Conservation (phyloP, 2,797 vertebrate genomes). For the Chiroxiphia lanceolata region DNA sequence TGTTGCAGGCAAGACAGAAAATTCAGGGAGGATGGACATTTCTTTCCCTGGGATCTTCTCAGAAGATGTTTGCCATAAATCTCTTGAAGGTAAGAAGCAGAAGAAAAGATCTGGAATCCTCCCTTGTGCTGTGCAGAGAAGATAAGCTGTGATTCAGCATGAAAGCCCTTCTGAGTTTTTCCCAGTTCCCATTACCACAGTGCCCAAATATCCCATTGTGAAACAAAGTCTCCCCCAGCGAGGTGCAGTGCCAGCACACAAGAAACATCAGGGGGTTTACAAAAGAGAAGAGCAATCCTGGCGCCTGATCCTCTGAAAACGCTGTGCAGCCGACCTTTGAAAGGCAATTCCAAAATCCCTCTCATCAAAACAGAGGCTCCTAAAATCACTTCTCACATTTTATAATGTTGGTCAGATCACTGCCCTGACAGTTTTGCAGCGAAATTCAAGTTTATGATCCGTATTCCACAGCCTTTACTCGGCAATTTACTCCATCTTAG, state of each 20-base stretch:
- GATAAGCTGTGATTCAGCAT: conserved; percentile 32
- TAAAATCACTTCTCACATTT: conserved; percentile 28
- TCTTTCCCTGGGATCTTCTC: neutral
- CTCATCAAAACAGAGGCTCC: conserved; percentile 31
- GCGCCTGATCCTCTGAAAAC: neutral
- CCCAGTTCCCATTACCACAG: conserved; percentile 14
- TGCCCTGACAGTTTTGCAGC: neutral
- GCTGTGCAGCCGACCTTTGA: conserved; percentile 33
- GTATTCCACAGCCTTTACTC: neutral
- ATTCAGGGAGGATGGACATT: neutral
- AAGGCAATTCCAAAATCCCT: conserved; percentile 5
- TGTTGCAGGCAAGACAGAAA: neutral
- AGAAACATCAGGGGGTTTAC: conserved; percentile 50
- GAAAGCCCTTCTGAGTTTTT: neutral
- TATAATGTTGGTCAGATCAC: neutral
- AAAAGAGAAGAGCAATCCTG: conserved; percentile 47
- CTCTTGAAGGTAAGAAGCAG: neutral
- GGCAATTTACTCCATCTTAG: neutral
- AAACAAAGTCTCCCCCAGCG: conserved; percentile 36
- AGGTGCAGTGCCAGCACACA: conserved; percentile 39
- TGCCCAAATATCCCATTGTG: conserved; percentile 56
- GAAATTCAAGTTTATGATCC: neutral
- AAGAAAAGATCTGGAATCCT: neutral
- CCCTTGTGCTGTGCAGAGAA: neutral
- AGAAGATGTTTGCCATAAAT: neutral